phyloP scores from a whole-genome alignment of 2,113 vertebrate species.

The Pseudopipra pipra region DNA sequence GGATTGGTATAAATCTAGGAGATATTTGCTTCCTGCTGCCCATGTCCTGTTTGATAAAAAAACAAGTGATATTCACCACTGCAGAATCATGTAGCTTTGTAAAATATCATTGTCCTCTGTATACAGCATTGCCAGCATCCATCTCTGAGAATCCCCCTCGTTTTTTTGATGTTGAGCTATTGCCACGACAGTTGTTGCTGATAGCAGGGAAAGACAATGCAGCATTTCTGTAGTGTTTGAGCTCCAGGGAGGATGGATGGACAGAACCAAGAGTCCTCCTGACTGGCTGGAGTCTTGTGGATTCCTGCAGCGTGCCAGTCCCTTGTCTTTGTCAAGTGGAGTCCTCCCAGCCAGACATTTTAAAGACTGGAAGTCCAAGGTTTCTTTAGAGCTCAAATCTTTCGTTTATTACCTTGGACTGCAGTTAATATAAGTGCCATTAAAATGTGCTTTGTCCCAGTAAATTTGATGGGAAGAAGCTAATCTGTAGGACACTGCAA shows the following conservation, averaged over 20 bases:
- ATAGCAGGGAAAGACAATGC: slow-evolving; percentile 36
- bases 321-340: background rate
- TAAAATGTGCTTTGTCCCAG: background rate
- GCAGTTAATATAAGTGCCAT: background rate
- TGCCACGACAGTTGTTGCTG: slow-evolving; percentile 22
- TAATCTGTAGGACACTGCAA: background rate
- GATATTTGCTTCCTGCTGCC: slow-evolving; percentile 68
- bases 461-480: background rate
- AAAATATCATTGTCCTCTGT: slow-evolving; percentile 66
- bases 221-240: background rate
- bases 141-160: slow-evolving; percentile 49
- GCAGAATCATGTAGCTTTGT: slow-evolving; percentile 43
- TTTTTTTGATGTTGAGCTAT: slow-evolving; percentile 59
- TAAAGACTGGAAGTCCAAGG: background rate
- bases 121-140: slow-evolving; percentile 4
- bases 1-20: slow-evolving; percentile 63
- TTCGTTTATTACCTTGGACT: background rate
- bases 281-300: background rate
- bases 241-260: slow-evolving; percentile 17
- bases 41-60: slow-evolving; percentile 66
- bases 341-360: background rate
- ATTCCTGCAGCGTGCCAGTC: background rate
- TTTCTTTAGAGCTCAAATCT: background rate
- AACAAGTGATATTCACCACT: slow-evolving; percentile 46
- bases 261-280: background rate